Evolutionary conservation across 1,140 invertebrate species (phyloP), one percentile per base, ranked within the genome.

Genomic region (Phortica variegata): DNA sequence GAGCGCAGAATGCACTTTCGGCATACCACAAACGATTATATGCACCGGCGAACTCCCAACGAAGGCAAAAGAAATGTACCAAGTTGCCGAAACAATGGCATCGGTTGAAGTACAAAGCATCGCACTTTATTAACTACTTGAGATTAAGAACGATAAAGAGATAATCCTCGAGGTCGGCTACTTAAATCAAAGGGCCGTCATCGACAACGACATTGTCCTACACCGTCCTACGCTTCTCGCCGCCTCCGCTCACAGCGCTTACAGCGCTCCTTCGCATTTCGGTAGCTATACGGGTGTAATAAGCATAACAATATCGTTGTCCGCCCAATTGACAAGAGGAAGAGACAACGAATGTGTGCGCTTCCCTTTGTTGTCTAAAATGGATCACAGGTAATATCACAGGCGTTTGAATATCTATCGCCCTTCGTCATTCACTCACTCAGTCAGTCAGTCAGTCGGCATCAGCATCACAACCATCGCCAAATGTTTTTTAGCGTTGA

Each of bases 111-210:
- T 61, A 73, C 70, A 73, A 73, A 73, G 70, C 62, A 59, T 63
- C 58, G 69, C 69, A 73, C 69, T 73, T 73, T 73, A 73, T 73
- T 73, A 73, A 73, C 70, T 73, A 73, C 70, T 73, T 73, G 69
- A 73, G 70, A 73, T 73, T 73, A 73, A 59, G 69, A 52, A 65
- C 66, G 70, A 73, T 73, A 73, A 73, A 62, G 60, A 73, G 69
- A 69, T 73, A 73, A 73, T 73, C 70, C 60, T 37, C 49, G 53
- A 43, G 60, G 68, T 54, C 58, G 66, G 62, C 52, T 52, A 52
- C 51, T 50, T 47, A 61, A 61, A 50, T 63, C 49, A 43, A 61
- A 61, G 54, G 56, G 58, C 55, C 56, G 45, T 52, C 10, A 34
- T 34, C 10, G 10, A 34, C 3, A 4, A 34, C 10, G 7, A 10